Base-by-base conservation (phyloP, 92 coral and sea anemone species). In the Zoanthus sociatus region DNA sequence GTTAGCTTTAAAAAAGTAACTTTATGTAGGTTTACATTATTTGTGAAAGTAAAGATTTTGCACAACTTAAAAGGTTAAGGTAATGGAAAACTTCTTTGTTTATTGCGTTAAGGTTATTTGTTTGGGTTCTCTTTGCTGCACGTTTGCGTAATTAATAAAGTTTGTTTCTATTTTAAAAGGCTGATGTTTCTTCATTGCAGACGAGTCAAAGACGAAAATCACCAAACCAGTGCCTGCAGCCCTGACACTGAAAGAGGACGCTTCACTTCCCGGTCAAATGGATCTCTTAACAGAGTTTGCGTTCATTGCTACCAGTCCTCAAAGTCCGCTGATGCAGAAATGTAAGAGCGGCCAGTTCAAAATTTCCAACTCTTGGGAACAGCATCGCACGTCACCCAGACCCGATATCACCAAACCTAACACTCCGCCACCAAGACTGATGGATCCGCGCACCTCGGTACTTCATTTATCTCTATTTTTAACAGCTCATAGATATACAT, bases 211-310 rank as follows among this genome's bases (percentile, higher is more conserved):
- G 84, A 66, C 45, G 15, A 88, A 90, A 74, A 54, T 76, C 17
- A 18, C 89, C 26, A 96, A 93, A 73, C 51, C 90, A 30, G 72
- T 93, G 20, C 99, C 99, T 1, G 91, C 94, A 11, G 94, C 97
- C 31, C 91, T 97, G 17, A 81, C 87, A 20, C 83, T 96, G 14
- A 83, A 78, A 74, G 83, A 78, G 48, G 78, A 79, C 58, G 55
- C 31, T 76, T 78, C 82, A 16, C 70, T 74, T 68, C 79, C 89
- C n/a, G 98, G 87, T 69, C 87, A 91, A 18, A 89, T 92, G 47
- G 94, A 89, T 75, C 88, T 95, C 32, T 79, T 97, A 15, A 91
- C 92, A 9, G 99, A 97, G 93, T 97, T 97, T 71, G 99, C 99
- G 4, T 84, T 89, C 58, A 90, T 95, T 50, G 99, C 99, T 26